phyloP scores from a whole-genome alignment of 2,888 invertebrate species.

The Fragum fragum region DNA sequence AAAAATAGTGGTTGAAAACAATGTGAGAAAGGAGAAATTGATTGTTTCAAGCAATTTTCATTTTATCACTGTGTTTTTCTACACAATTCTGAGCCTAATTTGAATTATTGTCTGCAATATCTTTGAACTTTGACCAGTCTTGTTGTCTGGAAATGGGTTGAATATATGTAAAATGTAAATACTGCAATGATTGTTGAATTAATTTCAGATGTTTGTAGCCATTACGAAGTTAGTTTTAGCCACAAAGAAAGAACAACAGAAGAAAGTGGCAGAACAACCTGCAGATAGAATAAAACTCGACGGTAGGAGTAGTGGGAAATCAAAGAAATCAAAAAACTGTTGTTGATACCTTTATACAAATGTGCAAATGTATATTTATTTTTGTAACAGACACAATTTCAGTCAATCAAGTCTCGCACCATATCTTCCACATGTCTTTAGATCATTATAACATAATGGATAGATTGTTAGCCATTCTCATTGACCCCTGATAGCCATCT shows the following conservation, averaged over 20 bases:
- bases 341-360: background rate
- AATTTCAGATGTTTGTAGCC: slow-evolving; percentile 90
- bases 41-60: no score
- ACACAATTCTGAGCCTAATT: no score
- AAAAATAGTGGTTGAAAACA: no score
- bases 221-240: slow-evolving; percentile 94
- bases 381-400: slow-evolving; percentile 28
- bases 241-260: slow-evolving; percentile 90
- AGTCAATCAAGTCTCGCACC: background rate
- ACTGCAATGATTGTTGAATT: slow-evolving; percentile 30
- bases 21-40: no score
- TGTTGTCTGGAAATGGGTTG: no score
- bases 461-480: no score
- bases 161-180: no score
- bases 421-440: background rate
- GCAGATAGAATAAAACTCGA: slow-evolving; percentile 73
- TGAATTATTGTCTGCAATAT: no score
- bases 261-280: slow-evolving; percentile 75
- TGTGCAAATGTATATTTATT: slow-evolving; percentile 34
- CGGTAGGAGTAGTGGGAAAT: slow-evolving; percentile 44
- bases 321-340: slow-evolving; percentile 27
- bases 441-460: no score
- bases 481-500: no score
- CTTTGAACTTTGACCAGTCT: no score
- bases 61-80: no score